Conservation (phyloP, 1,140 invertebrate species). For the Papilio polyxenes region DNA sequence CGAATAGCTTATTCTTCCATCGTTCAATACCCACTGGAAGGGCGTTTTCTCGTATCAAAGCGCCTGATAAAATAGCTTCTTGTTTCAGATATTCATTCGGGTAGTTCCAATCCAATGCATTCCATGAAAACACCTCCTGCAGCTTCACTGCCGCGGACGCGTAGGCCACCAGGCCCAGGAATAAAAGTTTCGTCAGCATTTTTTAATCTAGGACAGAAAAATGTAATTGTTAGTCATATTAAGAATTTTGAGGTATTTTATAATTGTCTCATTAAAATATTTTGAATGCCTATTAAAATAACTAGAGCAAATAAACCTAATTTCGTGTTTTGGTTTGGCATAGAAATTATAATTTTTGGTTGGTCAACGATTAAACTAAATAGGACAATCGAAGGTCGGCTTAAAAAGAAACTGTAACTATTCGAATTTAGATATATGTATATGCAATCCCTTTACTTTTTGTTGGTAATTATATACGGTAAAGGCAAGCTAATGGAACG, state of each 20-base stretch:
- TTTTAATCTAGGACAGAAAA: constrained; percentile 43
- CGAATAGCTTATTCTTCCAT: constrained; percentile 88
- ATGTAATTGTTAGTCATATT: constrained; percentile 35
- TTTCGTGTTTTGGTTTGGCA: neutral
- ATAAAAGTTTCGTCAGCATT: constrained; percentile 57
- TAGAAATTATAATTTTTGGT: neutral
- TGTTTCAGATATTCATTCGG: constrained; percentile 82
- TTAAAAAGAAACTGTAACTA: neutral
- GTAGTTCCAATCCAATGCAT: constrained; percentile 87
- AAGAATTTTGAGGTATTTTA: constrained; percentile 33
- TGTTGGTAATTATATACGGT: neutral
- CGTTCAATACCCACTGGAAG: constrained; percentile 90
- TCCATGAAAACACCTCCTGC: constrained; percentile 87
- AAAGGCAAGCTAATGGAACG: neutral
- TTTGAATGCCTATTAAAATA: neutral
- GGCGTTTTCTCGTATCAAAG: constrained; percentile 86
- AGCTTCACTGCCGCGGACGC: constrained; percentile 81
- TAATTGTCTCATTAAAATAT: neutral
- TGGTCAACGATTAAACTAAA: neutral
- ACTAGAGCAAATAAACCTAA: neutral
- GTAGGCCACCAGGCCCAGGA: constrained; percentile 56
- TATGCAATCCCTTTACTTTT: neutral
- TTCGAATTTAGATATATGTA: neutral
- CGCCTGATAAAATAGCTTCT: constrained; percentile 83
- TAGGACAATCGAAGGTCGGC: neutral